Conservation (phyloP, 2,888 invertebrate genomes). For the Lydus trimaculatus region DNA sequence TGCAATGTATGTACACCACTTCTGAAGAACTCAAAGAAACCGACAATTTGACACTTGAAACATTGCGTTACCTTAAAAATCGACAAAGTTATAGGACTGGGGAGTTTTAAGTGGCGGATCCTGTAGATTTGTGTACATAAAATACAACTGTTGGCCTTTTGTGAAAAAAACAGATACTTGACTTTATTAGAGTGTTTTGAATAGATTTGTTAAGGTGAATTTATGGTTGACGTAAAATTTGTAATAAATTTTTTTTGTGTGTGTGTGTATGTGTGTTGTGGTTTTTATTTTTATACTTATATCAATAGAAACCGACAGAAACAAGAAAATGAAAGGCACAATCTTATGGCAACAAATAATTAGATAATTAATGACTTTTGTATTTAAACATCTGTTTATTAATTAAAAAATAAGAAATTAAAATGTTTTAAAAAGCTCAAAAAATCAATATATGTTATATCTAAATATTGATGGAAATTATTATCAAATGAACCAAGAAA, state of each 20-base stretch:
- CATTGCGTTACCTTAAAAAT: no score
- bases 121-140: no score
- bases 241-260: no score
- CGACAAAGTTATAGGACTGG: no score
- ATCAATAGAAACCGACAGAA: neutral
- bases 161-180: conserved; percentile 23
- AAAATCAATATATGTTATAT: no score
- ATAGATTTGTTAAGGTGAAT: conserved; percentile 57
- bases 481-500: conserved; percentile 24
- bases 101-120: no score
- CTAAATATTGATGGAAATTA: neutral
- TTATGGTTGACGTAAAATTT: conserved; percentile 55
- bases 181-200: conserved; percentile 47
- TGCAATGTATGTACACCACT: no score
- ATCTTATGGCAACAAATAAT: neutral
- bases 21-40: no score
- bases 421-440: neutral
- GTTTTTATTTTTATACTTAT: conserved; percentile 33
- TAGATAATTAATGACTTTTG: neutral
- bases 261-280: no score
- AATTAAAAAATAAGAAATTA: no score
- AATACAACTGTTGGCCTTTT: conserved; percentile 23
- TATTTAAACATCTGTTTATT: neutral
- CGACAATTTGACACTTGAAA: no score
- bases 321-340: neutral